Conservation (phyloP, 2,888 invertebrate genomes). For the Blomia tropicalis region DNA sequence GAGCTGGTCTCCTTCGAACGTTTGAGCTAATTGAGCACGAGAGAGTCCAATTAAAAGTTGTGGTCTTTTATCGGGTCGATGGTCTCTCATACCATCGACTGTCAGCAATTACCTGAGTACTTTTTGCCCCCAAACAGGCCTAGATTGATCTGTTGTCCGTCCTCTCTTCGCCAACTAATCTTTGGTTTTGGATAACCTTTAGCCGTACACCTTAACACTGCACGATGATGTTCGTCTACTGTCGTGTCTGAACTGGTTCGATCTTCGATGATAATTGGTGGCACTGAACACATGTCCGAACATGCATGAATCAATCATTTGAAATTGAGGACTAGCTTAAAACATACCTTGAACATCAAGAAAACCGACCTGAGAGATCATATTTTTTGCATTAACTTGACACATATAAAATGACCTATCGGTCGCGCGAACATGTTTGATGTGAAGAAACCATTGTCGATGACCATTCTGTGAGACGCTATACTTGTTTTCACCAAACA, state of each 20-base stretch:
- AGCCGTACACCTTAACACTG: not conserved
- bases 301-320: not conserved
- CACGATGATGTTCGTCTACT: constrained; percentile 14
- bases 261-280: constrained; percentile 10
- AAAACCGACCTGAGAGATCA: constrained; percentile 86
- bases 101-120: constrained; percentile 25
- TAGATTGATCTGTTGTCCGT: constrained; percentile 68
- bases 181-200: constrained; percentile 64
- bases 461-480: constrained; percentile 31
- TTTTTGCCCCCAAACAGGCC: constrained; percentile 38
- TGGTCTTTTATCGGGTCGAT: no score
- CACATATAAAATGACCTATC: constrained; percentile 74
- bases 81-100: not conserved
- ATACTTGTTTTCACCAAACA: constrained; percentile 27
- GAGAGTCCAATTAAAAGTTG: constrained; percentile 15
- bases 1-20: constrained; percentile 30
- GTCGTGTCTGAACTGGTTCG: constrained; percentile 15
- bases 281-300: not conserved
- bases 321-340: not conserved
- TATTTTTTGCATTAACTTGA: constrained; percentile 79
- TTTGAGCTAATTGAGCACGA: constrained; percentile 24
- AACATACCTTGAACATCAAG: constrained; percentile 70
- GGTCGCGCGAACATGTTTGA: constrained; percentile 73
- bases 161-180: constrained; percentile 82
- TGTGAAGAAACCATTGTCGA: constrained; percentile 47